A percentile compares a stretch with the other conserved stretches of the same genome.
Evolutionary conservation across 1,140 invertebrate genomes (phyloP).

Genomic region (Dendrolimus kikuchii): DNA sequence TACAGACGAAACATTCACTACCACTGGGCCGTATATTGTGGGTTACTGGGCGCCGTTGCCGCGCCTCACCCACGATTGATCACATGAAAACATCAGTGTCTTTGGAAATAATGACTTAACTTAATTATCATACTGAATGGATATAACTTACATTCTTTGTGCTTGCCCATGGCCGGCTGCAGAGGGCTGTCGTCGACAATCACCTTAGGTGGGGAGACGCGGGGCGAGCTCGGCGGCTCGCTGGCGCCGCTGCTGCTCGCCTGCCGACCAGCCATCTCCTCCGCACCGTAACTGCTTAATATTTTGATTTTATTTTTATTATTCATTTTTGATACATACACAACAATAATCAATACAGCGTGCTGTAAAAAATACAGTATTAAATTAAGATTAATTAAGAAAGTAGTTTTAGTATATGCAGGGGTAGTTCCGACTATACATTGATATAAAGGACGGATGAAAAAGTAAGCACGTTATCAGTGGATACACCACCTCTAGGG

Average conservation of each 20-base stretch:
- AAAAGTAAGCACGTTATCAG: too few relatives aligned
- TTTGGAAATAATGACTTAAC: neutral
- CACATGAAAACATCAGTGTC: neutral
- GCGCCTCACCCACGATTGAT: conserved; percentile 1
- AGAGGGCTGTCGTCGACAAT: conserved; percentile 95
- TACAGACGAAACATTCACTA: conserved; percentile 69
- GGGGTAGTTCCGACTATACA: too few relatives aligned
- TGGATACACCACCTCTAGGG: too few relatives aligned
- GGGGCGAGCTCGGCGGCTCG: conserved; percentile 60
- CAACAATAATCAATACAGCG: neutral
- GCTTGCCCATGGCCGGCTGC: conserved; percentile 94
- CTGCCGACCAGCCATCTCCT: conserved; percentile 60
- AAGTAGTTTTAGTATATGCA: too few relatives aligned
- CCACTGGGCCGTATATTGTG: conserved; percentile 65
- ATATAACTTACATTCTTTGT: conserved; percentile 94
- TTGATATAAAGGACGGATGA: too few relatives aligned
- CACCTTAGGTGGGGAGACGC: conserved; percentile 88
- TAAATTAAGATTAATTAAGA: too few relatives aligned
- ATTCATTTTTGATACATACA: neutral
- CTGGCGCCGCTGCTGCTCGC: conserved; percentile 62
- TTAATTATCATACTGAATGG: conserved; percentile 1
- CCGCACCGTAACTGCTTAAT: conserved; percentile 45
- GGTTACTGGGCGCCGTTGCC: conserved; percentile 54
- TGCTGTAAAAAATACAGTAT: too few relatives aligned
- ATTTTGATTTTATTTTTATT: neutral